Percentiles rank a stretch among this genome's conserved stretches.
Evolutionary conservation across 2,888 invertebrate species (phyloP).

Genomic region (Drosophila glabriapex): DNA sequence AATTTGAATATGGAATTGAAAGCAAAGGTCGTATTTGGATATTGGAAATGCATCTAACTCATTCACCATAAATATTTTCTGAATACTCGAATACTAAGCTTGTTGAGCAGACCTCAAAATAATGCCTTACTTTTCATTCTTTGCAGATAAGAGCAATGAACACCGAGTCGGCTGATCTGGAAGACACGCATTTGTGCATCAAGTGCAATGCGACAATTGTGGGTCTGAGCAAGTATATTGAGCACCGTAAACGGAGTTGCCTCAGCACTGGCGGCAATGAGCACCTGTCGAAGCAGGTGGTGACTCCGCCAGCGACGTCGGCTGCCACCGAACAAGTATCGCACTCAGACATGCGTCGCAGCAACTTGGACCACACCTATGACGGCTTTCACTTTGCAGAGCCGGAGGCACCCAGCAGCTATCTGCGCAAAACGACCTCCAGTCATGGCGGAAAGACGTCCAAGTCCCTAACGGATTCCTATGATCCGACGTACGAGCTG

Average conservation of each 20-base stretch:
- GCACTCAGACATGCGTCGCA: slow-evolving; percentile 80
- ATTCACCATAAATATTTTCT: background rate
- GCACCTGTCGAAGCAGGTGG: slow-evolving; percentile 10
- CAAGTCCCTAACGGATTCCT: slow-evolving; percentile 82
- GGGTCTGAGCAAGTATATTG: slow-evolving; percentile 94
- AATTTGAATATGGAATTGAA: no score
- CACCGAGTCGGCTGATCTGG: slow-evolving; percentile 87
- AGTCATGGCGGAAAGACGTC: slow-evolving; percentile 79
- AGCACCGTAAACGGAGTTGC: slow-evolving; percentile 92
- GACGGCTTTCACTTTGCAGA: slow-evolving; percentile 78
- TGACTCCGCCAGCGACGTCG: slow-evolving; percentile 5
- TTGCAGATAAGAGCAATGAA: slow-evolving; percentile 28
- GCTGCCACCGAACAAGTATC: slow-evolving; percentile 78
- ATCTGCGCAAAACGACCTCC: slow-evolving; percentile 68
- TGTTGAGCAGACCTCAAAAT: background rate
- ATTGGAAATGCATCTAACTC: no score
- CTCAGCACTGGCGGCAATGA: slow-evolving; percentile 53
- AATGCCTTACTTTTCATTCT: background rate
- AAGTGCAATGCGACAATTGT: slow-evolving; percentile 93
- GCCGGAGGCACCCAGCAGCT: slow-evolving; percentile 72
- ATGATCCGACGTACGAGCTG: slow-evolving; percentile 87
- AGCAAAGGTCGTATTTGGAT: no score
- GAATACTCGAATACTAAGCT: background rate
- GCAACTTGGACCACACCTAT: slow-evolving; percentile 78
- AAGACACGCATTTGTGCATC: slow-evolving; percentile 94